phyloP scores from a whole-genome alignment of 2,888 invertebrate species.

The Sinotaia quadrata region DNA sequence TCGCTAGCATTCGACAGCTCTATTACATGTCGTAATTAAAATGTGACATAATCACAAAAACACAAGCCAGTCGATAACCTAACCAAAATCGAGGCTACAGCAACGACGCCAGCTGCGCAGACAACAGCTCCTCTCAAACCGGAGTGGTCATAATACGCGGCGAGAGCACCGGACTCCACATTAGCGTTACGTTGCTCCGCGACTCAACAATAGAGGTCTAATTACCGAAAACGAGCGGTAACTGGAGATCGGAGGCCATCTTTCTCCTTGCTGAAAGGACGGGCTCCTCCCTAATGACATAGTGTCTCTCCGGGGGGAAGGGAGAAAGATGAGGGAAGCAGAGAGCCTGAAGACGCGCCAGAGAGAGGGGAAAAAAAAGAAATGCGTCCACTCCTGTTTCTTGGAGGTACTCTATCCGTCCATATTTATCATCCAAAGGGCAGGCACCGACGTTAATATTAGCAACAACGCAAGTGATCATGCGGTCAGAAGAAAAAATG shows the following conservation, averaged over 20 bases:
- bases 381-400: background rate
- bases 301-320: background rate
- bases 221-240: conserved; percentile 20
- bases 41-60: no score
- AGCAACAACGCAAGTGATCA: background rate
- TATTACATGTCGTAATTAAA: no score
- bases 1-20: no score
- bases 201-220: conserved; percentile 19
- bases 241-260: conserved; percentile 17
- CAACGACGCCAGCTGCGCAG: background rate
- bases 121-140: background rate
- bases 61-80: no score
- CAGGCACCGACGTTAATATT: no score
- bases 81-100: no score
- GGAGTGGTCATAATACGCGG: background rate
- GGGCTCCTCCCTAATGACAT: background rate
- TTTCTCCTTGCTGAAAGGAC: conserved; percentile 4
- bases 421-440: background rate
- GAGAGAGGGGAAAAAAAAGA: background rate
- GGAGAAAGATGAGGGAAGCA: background rate
- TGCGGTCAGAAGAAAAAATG: background rate
- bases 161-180: background rate
- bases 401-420: background rate
- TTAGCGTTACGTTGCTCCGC: background rate
- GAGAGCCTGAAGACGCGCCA: background rate